phyloP scores from a whole-genome alignment of 2,797 vertebrate genomes.

The Manis pentadactyla region DNA sequence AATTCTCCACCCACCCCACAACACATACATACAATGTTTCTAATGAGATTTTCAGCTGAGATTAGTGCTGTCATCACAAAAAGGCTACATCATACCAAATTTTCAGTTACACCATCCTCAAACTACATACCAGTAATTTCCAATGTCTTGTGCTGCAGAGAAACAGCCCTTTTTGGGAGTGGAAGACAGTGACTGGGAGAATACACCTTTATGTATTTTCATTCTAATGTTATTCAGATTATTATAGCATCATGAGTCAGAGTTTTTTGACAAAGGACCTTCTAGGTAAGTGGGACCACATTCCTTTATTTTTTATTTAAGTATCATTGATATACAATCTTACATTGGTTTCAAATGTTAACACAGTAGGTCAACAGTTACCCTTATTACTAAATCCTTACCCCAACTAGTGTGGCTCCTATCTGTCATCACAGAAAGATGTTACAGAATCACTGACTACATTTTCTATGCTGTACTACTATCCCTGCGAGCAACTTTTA shows the following conservation, averaged over 20 bases:
- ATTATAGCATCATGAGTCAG: background rate
- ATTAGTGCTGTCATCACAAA: background rate
- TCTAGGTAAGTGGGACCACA: background rate
- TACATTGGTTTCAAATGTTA: no score
- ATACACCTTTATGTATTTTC: background rate
- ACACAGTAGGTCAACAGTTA: no score
- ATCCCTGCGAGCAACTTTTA: no score
- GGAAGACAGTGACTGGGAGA: background rate
- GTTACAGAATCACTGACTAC: no score
- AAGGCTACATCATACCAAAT: background rate
- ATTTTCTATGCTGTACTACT: no score
- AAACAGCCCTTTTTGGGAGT: background rate
- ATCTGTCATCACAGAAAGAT: no score
- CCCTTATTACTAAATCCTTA: no score
- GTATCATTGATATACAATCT: no score
- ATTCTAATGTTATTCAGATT: background rate
- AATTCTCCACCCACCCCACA: background rate
- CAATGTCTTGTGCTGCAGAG: background rate
- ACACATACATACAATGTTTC: background rate
- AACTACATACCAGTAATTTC: conserved; percentile 2
- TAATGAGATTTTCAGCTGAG: background rate
- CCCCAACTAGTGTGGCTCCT: no score
- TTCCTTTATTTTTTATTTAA: no score
- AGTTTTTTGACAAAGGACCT: background rate
- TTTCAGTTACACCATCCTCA: background rate